These are phyloP conservation scores for Myrmecophaga tridactyla DNA, from an alignment of 2,113 vertebrate species.

Conservation along the genomic window DNA sequence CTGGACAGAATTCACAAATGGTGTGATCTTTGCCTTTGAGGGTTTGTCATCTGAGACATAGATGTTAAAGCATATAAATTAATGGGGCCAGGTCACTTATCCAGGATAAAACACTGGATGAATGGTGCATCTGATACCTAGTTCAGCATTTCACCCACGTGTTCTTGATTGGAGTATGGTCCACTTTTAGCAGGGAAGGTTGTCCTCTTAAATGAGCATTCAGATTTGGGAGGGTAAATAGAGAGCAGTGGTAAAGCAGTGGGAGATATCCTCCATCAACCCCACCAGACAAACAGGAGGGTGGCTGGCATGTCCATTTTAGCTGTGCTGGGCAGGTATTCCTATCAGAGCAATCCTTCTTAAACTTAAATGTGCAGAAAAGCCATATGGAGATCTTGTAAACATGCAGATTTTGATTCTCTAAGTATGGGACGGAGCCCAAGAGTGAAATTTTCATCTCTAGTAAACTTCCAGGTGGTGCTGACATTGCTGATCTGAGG, in stretches of 20 bases:
- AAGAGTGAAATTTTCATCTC: background rate
- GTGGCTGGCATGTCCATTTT: background rate
- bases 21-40: slow-evolving; percentile 5
- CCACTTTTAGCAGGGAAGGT: background rate
- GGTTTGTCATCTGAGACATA: slow-evolving; percentile 47
- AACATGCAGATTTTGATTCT: background rate
- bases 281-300: too few species aligned
- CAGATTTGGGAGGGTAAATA: background rate
- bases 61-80: background rate
- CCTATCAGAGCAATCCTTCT: background rate
- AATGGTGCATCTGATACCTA: background rate
- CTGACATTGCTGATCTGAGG: background rate
- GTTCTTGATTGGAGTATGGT: background rate
- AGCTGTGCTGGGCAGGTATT: background rate
- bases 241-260: rapidly evolving
- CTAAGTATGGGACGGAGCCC: background rate
- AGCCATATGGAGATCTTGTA: too few species aligned
- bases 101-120: background rate
- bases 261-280: background rate
- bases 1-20: too few species aligned
- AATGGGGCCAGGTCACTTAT: background rate
- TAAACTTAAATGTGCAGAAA: background rate
- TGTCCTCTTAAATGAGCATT: background rate
- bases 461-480: background rate
- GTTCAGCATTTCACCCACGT: background rate